These are phyloP conservation scores for Lycophotia porphyrea DNA, from an alignment of 2,888 invertebrate species.

Conservation along the genomic window DNA sequence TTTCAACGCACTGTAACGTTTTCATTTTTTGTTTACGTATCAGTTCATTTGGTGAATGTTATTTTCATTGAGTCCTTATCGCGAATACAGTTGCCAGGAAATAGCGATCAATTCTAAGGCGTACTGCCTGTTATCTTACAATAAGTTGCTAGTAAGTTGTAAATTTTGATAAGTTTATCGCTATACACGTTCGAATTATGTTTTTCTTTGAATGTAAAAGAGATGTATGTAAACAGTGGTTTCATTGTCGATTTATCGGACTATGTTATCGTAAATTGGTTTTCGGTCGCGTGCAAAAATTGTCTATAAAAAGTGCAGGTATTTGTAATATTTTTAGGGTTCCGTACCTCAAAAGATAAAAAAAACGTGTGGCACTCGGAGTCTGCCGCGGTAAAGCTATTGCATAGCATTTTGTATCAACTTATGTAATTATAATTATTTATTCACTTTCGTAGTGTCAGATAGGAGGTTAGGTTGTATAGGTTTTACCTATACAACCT, in stretches of 20 bases:
- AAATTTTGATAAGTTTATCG: constrained; percentile 26
- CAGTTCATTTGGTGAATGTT: background rate
- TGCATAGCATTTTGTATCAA: no score
- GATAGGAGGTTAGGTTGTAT: no score
- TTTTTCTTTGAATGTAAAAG: constrained; percentile 7
- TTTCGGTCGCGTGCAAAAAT: constrained; percentile 40
- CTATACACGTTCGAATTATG: background rate
- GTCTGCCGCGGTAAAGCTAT: no score
- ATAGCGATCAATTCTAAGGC: constrained; percentile 10
- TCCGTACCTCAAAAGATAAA: no score
- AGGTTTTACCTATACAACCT: no score
- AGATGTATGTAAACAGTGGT: background rate
- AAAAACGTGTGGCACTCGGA: no score
- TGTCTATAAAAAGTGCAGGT: background rate
- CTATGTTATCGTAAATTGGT: constrained; percentile 9
- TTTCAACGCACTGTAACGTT: no score
- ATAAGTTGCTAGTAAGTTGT: constrained; percentile 12
- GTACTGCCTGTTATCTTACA: constrained; percentile 14
- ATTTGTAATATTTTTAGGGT: background rate
- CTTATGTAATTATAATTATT: no score
- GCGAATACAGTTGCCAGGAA: background rate
- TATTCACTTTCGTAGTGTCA: no score
- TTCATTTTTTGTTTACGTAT: no score
- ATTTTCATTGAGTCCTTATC: constrained; percentile 23
- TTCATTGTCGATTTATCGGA: constrained; percentile 18